These are phyloP conservation scores for Melanotaenia nigrans DNA, from an alignment of 2,797 vertebrate species.

Conservation along the genomic window DNA sequence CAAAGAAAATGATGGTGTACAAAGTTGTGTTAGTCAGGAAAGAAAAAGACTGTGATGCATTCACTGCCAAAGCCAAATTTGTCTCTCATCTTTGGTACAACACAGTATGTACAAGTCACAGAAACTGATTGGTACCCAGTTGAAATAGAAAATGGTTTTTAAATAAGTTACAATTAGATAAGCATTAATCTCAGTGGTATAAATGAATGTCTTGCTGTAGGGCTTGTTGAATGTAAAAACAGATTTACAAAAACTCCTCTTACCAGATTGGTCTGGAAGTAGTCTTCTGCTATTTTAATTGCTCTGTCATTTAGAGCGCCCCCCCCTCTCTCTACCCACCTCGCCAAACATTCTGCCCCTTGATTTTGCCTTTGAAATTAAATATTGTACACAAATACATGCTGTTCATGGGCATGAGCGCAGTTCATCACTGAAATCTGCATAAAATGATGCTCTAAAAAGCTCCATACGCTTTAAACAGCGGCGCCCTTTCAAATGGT, in stretches of 20 bases:
- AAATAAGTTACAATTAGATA: conserved; percentile 93
- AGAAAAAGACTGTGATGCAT: conserved; percentile 31
- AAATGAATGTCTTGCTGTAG: conserved; percentile 90
- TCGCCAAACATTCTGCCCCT: conserved; percentile 65
- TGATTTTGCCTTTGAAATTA: conserved; percentile 83
- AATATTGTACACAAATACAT: conserved; percentile 83
- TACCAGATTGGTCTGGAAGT: conserved; percentile 85
- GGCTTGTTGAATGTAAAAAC: conserved; percentile 90
- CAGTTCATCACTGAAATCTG: conserved; percentile 79
- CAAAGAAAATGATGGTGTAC: conserved; percentile 27
- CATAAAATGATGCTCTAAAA: conserved; percentile 81
- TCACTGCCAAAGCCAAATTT: conserved; percentile 52
- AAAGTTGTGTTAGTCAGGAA: conserved; percentile 16
- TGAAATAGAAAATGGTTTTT: conserved; percentile 88
- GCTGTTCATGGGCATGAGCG: conserved; percentile 75
- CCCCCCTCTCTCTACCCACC: conserved; percentile 26
- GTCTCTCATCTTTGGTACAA: conserved; percentile 53
- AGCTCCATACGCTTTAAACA: conserved; percentile 78
- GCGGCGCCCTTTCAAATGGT: conserved; percentile 65
- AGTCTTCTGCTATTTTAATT: conserved; percentile 87
- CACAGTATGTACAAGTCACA: conserved; percentile 71
- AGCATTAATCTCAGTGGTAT: conserved; percentile 90
- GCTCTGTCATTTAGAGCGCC: conserved; percentile 84
- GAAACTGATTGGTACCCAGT: conserved; percentile 87
- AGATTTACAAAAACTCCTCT: conserved; percentile 88